A percentile compares a stretch with the other conserved stretches of the same genome.
Conservation (phyloP, 2,113 vertebrate species). For the Tenebrosternarchus preto region DNA sequence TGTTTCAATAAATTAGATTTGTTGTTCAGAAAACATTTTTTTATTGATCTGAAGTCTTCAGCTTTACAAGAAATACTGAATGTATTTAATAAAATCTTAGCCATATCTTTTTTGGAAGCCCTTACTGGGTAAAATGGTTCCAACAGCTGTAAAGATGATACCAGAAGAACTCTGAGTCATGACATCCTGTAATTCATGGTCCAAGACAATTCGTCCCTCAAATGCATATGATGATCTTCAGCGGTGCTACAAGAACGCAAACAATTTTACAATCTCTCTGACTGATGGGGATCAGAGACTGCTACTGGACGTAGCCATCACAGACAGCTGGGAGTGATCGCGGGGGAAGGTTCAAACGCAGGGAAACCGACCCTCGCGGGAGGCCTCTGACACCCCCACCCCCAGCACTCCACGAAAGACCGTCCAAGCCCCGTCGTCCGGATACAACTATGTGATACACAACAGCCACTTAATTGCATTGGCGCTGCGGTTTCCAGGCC, state of each 20-base stretch:
- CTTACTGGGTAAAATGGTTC: not conserved
- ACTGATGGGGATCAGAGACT: slow-evolving; percentile 5
- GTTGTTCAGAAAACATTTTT: too few species aligned
- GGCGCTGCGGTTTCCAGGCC: slow-evolving; percentile 16
- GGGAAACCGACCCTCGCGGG: too few species aligned
- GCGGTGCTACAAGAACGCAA: slow-evolving; percentile 3
- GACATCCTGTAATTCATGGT: not conserved
- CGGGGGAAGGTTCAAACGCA: not conserved
- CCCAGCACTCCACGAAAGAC: not conserved
- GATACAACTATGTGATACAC: slow-evolving; percentile 32
- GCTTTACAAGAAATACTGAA: not conserved
- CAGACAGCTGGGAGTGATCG: slow-evolving; percentile 30
- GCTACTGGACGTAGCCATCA: not conserved
- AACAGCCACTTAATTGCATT: slow-evolving; percentile 45
- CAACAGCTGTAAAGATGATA: not conserved
- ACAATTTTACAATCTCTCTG: slow-evolving; percentile 23
- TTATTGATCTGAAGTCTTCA: too few species aligned
- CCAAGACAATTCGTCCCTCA: not conserved
- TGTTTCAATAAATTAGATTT: too few species aligned
- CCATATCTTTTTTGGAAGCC: not conserved
- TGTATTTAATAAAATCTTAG: not conserved
- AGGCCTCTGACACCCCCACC: slow-evolving; percentile 27
- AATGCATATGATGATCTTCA: not conserved
- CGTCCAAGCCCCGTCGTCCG: slow-evolving; percentile 12
- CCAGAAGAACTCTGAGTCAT: not conserved